These are phyloP conservation scores for Pyrrhosoma nymphula DNA, from an alignment of 2,888 invertebrate species.

Conservation along the genomic window DNA sequence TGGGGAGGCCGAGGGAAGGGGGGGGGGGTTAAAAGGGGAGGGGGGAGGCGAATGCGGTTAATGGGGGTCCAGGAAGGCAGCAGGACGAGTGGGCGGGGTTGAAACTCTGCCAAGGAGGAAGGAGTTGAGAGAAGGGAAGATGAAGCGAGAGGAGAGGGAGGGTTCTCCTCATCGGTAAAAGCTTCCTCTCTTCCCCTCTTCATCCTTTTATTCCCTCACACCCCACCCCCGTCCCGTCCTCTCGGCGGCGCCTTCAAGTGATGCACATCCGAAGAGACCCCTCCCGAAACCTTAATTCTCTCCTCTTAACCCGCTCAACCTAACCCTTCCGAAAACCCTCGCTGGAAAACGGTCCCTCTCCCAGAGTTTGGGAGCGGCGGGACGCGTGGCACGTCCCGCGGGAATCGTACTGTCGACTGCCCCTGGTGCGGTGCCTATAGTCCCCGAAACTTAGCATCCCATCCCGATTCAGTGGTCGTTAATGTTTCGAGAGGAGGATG, in stretches of 20 bases:
- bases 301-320: too few species aligned
- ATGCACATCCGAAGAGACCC: too few species aligned
- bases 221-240: not conserved
- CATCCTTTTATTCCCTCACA: not conserved
- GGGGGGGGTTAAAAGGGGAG: not conserved
- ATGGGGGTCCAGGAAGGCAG: not conserved
- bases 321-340: constrained; percentile 13
- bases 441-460: not conserved
- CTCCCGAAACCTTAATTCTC: not conserved
- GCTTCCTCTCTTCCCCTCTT: not conserved
- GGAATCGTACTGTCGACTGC: not conserved
- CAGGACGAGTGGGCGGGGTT: not conserved
- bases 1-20: not conserved
- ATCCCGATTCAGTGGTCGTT: not conserved
- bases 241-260: not conserved
- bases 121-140: not conserved
- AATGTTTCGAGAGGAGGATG: too few species aligned
- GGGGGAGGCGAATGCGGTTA: not conserved
- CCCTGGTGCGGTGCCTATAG: not conserved
- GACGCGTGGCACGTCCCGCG: not conserved
- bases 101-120: constrained; percentile 16
- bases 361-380: not conserved
- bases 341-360: not conserved
- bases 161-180: not conserved
- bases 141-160: not conserved